Base-by-base conservation (phyloP, 2,113 vertebrate species). In the Corythaixoides concolor region DNA sequence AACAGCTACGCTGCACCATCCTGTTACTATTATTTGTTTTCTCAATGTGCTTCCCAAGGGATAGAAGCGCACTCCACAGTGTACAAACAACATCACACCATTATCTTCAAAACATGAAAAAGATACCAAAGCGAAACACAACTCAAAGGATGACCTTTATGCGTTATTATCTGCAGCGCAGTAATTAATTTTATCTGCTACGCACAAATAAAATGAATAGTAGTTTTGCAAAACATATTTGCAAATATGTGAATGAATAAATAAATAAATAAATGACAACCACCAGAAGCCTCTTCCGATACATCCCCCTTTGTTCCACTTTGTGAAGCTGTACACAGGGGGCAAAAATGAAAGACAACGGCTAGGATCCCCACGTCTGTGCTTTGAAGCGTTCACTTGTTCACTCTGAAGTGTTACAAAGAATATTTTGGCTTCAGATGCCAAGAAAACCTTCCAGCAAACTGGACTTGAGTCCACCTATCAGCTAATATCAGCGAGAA, bases 131-230 rank as follows among this genome's bases (percentile, higher is more conserved):
- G 81, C 47, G 85, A 97, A 98, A 91, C 59, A 89, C 60, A 88
- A 80, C 90, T 95, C 88, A 84, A 97, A 95, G 95, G 73, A 89
- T 85, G 95, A 97, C 96, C 97, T 98, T 97, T 96, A 88, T 58
- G 55, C 91, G 76, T 84, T 90, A 80, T 90, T 94, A 96, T 97
- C 97, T 97, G 84, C 93, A 97, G 90, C 58, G 85, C 88, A 97
- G 96, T 78, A 92, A 98, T 96, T 93, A 93, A 92, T 95, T 97
- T 95, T 97, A 97, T 95, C 93, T 78, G 72, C 79, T 94, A 75
- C 33, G 26, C 75, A 80, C 39, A 92, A 96, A 84, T 75, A 55
- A 95, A 93, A 94, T 80, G 5, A 95, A 95, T 52, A 78, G 14
- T 6, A 5, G 37, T 90, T 97, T 88, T 93, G 35, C 35, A 88